Evolutionary conservation across 2,888 invertebrate genomes (phyloP), one percentile per base, ranked within the genome.

Genomic region (Lasius platythorax): DNA sequence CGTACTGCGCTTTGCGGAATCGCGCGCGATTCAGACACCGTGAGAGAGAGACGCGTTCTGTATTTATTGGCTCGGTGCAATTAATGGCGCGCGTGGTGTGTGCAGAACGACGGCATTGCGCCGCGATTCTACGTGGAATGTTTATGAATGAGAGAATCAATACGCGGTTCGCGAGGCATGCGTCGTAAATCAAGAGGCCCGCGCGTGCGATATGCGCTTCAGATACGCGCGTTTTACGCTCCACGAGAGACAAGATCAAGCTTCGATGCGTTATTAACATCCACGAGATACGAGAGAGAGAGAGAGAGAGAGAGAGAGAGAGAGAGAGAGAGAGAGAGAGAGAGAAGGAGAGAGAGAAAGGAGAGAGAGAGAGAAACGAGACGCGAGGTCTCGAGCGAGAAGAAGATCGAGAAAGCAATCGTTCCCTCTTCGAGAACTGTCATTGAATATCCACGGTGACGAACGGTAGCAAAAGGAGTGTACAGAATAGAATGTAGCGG

Each of bases 191-290:
- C 79, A 81, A 79, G 68, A 46, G 56, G 23, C n/a, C 58, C 72
- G 79, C 72, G 79, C 61, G 79, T 33, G 72, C 46, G 61, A 46
- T 79, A 76, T 53, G 12, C 78, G 78, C 12, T 8, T 23, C 28
- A 11, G n/a, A 70, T 58, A 43, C 61, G 12, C n/a, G 40, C 68
- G 58, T 61, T 79, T 72, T 28, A 58, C 18, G 72, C 72, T 63
- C 61, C 46, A 12, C 43, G 78, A 11, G 70, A 53, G 58, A 40
- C 40, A 28, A n/a, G 70, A 78, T 70, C 40, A 5, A 67, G 23
- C 6, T 18, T 43, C 75, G 64, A 82, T 75, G 85, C 84, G 84
- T 86, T 85, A 85, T 86, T 85, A 85, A 61, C 23, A 33, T 70
- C 18, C 82, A 66, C 53, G 53, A n/a, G 8, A 53, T 43, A 70